Percentiles rank a stretch among this genome's conserved stretches.
Evolutionary conservation across 2,797 vertebrate species (phyloP).

Genomic region (Enteromius thamalakanensis): DNA sequence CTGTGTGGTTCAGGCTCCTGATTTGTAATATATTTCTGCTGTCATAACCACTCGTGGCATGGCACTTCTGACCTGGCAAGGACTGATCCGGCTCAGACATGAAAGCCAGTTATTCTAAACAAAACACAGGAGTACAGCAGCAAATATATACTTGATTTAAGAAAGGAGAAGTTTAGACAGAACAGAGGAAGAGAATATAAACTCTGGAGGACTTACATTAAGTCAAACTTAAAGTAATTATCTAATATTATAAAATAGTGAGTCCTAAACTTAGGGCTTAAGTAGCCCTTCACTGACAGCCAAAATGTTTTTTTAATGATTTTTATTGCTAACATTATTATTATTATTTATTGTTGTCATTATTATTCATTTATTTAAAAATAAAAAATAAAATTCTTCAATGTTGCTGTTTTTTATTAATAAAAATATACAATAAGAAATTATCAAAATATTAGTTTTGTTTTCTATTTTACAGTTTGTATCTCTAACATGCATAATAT

Average conservation of each 20-base stretch:
- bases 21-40: slow-evolving; percentile 66
- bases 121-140: slow-evolving; percentile 36
- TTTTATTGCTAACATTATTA: not conserved
- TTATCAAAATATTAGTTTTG: not conserved
- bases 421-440: not conserved
- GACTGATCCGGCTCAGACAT: slow-evolving; percentile 31
- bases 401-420: not conserved
- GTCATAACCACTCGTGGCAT: slow-evolving; percentile 52
- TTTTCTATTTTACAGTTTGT: not conserved
- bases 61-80: slow-evolving; percentile 52
- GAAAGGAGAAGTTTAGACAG: slow-evolving; percentile 18
- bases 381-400: not conserved
- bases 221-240: not conserved
- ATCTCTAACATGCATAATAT: not conserved
- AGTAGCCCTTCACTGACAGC: not conserved
- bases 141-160: slow-evolving; percentile 19
- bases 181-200: not conserved
- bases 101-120: slow-evolving; percentile 47
- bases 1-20: slow-evolving; percentile 71
- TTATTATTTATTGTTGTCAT: too few species aligned
- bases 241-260: not conserved
- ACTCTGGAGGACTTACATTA: not conserved
- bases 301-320: not conserved
- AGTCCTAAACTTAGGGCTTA: not conserved
- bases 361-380: not conserved